Conservation (phyloP, 2,113 vertebrate genomes). For the Aptenodytes patagonicus region DNA sequence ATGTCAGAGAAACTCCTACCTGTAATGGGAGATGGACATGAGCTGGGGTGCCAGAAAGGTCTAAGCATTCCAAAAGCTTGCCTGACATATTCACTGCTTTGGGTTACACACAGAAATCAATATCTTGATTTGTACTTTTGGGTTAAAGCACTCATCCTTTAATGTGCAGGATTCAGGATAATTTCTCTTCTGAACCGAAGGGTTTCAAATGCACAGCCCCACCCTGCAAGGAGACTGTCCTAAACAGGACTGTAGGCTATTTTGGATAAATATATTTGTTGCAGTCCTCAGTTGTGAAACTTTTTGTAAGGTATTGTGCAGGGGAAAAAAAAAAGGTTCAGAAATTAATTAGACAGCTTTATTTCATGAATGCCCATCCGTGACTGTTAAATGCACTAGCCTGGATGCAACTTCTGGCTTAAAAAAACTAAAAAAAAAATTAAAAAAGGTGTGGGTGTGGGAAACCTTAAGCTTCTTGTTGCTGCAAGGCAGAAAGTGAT, state of each 20-base stretch:
- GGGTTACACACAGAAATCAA: background rate
- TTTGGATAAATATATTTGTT: background rate
- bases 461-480: background rate
- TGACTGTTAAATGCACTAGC: background rate
- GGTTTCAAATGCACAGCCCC: background rate
- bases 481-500: background rate
- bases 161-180: background rate
- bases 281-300: background rate
- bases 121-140: background rate
- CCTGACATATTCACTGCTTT: background rate
- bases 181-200: background rate
- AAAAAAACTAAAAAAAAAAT: background rate
- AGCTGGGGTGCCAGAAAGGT: background rate
- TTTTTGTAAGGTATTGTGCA: background rate
- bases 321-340: accelerated
- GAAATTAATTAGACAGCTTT: background rate
- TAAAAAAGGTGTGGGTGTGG: accelerated
- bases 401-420: background rate
- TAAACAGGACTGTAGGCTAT: background rate
- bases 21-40: accelerated
- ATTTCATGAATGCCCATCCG: background rate
- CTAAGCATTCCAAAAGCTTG: background rate
- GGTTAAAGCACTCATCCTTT: background rate
- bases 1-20: background rate
- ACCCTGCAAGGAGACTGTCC: background rate